Percentiles rank a stretch among this genome's conserved stretches.
These are phyloP conservation scores for Agonopterix alstromeriana DNA, from an alignment of 2,888 invertebrate genomes.

Conservation along the genomic window DNA sequence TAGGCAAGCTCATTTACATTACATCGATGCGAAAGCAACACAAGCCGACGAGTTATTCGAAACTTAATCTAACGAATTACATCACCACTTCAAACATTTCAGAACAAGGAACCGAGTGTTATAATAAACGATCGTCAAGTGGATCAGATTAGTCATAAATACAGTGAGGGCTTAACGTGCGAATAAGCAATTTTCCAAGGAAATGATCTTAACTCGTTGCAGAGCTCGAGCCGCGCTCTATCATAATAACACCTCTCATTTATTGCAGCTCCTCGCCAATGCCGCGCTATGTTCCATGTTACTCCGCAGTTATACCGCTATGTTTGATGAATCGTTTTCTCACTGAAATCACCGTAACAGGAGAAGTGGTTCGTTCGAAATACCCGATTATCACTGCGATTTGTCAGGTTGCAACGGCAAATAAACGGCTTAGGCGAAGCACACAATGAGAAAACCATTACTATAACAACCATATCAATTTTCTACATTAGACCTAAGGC, in stretches of 20 bases:
- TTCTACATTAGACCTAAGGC: no score
- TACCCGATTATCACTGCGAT: slow-evolving; percentile 34
- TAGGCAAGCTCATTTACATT: slow-evolving; percentile 38
- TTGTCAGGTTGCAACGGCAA: slow-evolving; percentile 38
- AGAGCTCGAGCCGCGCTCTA: slow-evolving; percentile 19
- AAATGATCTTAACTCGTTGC: slow-evolving; percentile 36
- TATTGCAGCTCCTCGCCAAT: slow-evolving; percentile 16
- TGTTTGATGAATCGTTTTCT: slow-evolving; percentile 21
- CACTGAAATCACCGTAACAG: slow-evolving; percentile 14
- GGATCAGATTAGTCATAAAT: slow-evolving; percentile 26
- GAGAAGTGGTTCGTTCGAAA: slow-evolving; percentile 11
- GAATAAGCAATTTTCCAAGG: slow-evolving; percentile 48
- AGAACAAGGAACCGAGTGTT: slow-evolving; percentile 5
- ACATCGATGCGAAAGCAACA: slow-evolving; percentile 40
- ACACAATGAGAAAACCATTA: no score
- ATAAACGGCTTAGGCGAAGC: no score
- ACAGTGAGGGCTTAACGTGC: slow-evolving; percentile 25
- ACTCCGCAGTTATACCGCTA: slow-evolving; percentile 24
- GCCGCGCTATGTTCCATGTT: slow-evolving; percentile 12
- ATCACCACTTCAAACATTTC: slow-evolving; percentile 20
- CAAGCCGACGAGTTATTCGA: slow-evolving; percentile 30
- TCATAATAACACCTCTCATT: slow-evolving; percentile 29
- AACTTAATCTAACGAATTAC: slow-evolving; percentile 34
- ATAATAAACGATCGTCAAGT: slow-evolving; percentile 20
- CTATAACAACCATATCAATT: no score